Percentiles rank a stretch among this genome's conserved stretches.
Conservation (phyloP, 2,797 vertebrate genomes). For the Lepus townsendii region DNA sequence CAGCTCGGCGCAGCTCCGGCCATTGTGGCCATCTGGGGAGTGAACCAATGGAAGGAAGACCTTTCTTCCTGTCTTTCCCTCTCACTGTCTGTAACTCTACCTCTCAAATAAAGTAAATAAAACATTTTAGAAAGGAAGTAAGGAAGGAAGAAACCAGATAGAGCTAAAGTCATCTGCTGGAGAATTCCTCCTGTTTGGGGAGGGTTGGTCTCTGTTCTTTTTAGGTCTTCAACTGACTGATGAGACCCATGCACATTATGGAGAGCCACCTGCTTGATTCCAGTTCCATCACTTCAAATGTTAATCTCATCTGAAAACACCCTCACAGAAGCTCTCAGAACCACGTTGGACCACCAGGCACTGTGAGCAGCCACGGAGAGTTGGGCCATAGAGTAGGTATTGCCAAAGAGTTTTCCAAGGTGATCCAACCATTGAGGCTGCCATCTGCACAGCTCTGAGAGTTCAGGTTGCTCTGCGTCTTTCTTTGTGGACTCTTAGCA, state of each 20-base stretch:
- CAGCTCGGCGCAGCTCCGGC: too few species aligned
- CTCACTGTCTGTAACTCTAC: too few species aligned
- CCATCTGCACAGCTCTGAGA: background rate
- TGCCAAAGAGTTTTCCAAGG: background rate
- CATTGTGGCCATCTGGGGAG: too few species aligned
- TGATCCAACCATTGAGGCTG: background rate
- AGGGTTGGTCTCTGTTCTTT: background rate
- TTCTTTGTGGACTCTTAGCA: slow-evolving; percentile 39
- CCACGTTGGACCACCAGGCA: background rate
- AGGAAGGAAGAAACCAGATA: background rate
- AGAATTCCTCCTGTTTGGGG: background rate
- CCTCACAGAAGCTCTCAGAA: background rate
- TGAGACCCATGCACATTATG: background rate
- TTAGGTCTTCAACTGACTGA: background rate
- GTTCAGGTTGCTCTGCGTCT: background rate
- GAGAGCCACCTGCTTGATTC: background rate
- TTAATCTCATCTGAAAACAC: background rate
- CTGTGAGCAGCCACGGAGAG: background rate
- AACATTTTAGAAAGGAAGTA: too few species aligned
- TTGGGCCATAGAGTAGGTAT: background rate
- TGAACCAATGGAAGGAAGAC: too few species aligned
- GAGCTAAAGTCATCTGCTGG: background rate
- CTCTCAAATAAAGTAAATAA: too few species aligned
- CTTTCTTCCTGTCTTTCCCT: too few species aligned
- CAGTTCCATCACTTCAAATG: background rate